Conservation (phyloP, 2,888 invertebrate species). For the Augochlorella aurata region DNA sequence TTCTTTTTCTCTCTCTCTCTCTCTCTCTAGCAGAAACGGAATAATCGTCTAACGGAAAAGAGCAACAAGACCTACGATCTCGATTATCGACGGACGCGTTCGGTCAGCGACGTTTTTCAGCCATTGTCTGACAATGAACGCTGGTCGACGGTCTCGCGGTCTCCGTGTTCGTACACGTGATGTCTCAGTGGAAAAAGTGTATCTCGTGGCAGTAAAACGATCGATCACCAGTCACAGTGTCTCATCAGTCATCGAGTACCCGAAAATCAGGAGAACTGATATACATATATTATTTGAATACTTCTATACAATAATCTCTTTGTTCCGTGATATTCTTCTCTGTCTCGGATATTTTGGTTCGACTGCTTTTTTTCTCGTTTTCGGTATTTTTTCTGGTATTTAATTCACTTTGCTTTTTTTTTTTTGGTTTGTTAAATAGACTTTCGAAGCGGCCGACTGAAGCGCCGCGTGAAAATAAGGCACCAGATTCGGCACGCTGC, state of each 20-base stretch:
- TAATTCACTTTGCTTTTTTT: neutral
- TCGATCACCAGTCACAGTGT: slow-evolving; percentile 30
- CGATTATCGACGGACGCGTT: slow-evolving; percentile 16
- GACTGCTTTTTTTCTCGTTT: neutral
- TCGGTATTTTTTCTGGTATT: neutral
- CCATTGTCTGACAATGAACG: neutral
- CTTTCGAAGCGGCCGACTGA: slow-evolving; percentile 74
- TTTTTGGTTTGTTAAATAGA: slow-evolving; percentile 34
- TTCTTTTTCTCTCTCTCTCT: too few relatives aligned
- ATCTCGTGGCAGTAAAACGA: slow-evolving; percentile 46
- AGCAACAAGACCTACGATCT: neutral
- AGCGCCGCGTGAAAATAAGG: slow-evolving; percentile 78
- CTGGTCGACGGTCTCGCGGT: slow-evolving; percentile 12
- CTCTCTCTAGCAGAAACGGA: neutral
- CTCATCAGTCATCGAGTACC: slow-evolving; percentile 21
- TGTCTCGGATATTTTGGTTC: neutral
- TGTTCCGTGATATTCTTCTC: neutral
- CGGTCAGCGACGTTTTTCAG: too few relatives aligned
- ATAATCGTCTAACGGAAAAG: neutral
- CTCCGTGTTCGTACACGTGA: neutral
- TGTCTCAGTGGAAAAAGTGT: slow-evolving; percentile 25
- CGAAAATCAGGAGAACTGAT: neutral
- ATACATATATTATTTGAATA: neutral
- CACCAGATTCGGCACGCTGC: slow-evolving; percentile 75
- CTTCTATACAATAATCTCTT: neutral